Base-by-base conservation (phyloP, 2,888 invertebrate genomes). In the Pemphredon lugubris region DNA sequence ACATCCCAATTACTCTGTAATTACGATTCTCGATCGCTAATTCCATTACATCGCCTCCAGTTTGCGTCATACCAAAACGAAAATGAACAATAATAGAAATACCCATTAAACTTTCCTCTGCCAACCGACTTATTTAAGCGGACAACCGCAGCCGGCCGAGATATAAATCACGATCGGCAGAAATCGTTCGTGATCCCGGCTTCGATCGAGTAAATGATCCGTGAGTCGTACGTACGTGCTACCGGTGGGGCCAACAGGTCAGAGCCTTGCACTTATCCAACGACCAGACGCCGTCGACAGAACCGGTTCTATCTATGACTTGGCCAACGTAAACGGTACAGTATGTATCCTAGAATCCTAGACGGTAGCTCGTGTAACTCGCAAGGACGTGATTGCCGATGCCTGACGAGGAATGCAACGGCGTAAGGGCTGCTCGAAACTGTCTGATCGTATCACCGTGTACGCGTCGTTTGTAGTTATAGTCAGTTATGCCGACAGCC, bases 361-460 rank as follows among this genome's bases (percentile, higher is more conserved):
- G 59, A 74, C 74, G 57, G 50, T 58, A 54, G 34, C 59, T 53
- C 37, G 54, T 59, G 55, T 54, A 47, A 23, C 53, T 51, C 48
- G 60, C 79, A 80, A 80, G 80, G 80, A 73, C 80, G 73, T 58
- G 71, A 30, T 70, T 67, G 73, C 23, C 59, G 69, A 37, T 65
- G 80, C 81, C 26, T 69, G 69, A 80, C 80, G 73, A 73, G 59
- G 69, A 72, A 71, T 79, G 78, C 71, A 51, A 47, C 53, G n/a
- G 57, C 32, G 30, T 18, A 30, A 16, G 59, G 37, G 37, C 39
- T 16, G 40, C 4, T 39, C 32, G 32, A 51, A 68, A 51, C 26
- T 11, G 50, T 42, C 11, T 16, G 3, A 40, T 40, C 1, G 34
- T 20, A 34, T 26, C 32, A n/a, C n/a, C 37, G 37, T n/a, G n/a